Evolutionary conservation across 2,113 vertebrate species (phyloP).

Genomic region (Burhinus bistriatus): DNA sequence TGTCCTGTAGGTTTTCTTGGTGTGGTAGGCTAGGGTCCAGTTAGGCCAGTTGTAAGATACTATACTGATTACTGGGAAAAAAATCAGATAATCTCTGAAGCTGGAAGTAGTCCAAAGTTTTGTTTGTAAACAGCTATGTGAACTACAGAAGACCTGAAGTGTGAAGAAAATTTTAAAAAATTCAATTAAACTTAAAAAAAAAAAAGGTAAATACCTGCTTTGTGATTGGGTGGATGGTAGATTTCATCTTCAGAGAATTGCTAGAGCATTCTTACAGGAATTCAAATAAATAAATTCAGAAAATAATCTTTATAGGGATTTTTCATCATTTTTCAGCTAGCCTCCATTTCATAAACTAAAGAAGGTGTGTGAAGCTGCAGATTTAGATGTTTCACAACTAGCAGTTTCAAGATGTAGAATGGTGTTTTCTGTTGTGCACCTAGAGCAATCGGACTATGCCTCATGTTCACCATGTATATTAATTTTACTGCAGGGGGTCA

Average conservation of each 20-base stretch:
- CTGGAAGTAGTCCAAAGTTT: not conserved
- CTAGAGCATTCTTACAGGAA: not conserved
- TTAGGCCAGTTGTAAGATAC: not conserved
- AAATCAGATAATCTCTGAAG: not conserved
- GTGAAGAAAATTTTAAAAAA: not conserved
- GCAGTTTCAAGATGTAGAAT: not conserved
- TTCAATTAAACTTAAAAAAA: not conserved
- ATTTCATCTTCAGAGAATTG: not conserved
- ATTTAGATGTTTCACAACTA: not conserved
- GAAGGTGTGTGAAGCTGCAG: not conserved
- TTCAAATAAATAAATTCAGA: not conserved
- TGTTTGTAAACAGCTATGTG: not conserved
- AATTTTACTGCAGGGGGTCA: not conserved
- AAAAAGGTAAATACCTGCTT: not conserved
- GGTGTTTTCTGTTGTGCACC: not conserved
- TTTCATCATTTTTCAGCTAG: not conserved
- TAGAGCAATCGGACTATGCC: accelerated
- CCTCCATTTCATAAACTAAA: not conserved
- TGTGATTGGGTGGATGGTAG: accelerated
- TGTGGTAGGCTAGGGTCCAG: not conserved
- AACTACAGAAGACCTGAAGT: not conserved
- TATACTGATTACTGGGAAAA: not conserved
- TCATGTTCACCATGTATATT: accelerated
- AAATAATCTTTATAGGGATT: not conserved
- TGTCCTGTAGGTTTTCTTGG: not conserved